Base-by-base conservation (phyloP, 2,888 invertebrate species). In the Theretra japonica region DNA sequence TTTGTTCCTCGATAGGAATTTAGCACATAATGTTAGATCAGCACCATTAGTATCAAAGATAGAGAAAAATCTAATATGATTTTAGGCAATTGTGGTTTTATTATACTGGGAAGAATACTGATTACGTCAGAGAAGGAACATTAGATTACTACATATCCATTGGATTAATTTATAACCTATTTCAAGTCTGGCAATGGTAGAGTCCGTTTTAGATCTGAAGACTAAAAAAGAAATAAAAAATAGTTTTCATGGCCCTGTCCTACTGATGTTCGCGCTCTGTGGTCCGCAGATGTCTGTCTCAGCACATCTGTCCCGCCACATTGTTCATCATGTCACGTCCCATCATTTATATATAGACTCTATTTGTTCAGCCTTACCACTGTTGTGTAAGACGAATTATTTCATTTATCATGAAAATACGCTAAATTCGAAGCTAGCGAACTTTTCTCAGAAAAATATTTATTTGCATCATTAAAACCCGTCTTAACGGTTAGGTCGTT, bases 261-360 rank as follows among this genome's bases (percentile, higher is more conserved):
- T 23, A 48, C 65, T 48, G 41, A 21, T 65, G 6, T 21, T 15
- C 23, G 11, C 5, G 48, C 65, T 65, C 65, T 41, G 65, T 65
- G n/a, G 2, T 21, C 21, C n/a, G 65, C 48, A 41, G 23, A 65
- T 65, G 23, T 65, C 23, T 65, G 30, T 11, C 65, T 65, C 65
- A 62, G 15, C 65, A 23, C 65, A 65, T 65, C 65, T 65, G 65
- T 48, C 65, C 15, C 48, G 48, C 23, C 65, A 65, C 65, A 65
- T 65, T 65, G 65, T 65, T 65, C 48, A 65, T 48, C 65, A 65
- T 48, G 48, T 25, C 65, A 48, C 17, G 48, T 48, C 65, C 65
- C 15, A 23, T 65, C 48, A 65, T 65, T 41, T 33, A 23, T 65
- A 65, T 65, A 65, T 65, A 65, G 21, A 62, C 1, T 21, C 5